Evolutionary conservation across 2,888 invertebrate species (phyloP).

Genomic region (Ormyrus rosae): DNA sequence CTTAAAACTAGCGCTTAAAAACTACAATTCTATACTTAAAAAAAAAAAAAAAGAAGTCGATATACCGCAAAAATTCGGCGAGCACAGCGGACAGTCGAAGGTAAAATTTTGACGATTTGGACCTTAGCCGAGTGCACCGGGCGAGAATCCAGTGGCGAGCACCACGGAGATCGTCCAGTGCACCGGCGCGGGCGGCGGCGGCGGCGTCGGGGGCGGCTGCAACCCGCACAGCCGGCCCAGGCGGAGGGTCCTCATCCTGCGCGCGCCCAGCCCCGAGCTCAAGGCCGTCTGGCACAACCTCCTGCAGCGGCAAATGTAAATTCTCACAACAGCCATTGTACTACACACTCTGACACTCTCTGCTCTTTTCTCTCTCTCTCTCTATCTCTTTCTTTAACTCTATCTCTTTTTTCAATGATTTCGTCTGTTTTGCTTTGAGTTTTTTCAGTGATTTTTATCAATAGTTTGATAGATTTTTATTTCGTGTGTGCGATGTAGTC

Average conservation of each 20-base stretch:
- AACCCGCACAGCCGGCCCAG: constrained; percentile 76
- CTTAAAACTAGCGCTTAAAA: too few species aligned
- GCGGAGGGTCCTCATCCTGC: constrained; percentile 83
- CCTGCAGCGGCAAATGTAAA: constrained; percentile 91
- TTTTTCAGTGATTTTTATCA: too few species aligned
- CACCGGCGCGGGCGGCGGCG: constrained; percentile 40
- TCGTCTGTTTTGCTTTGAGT: too few species aligned
- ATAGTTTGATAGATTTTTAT: too few species aligned
- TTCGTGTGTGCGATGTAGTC: too few species aligned
- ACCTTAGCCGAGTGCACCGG: constrained; percentile 47
- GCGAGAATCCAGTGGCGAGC: constrained; percentile 36
- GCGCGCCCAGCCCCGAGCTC: constrained; percentile 89
- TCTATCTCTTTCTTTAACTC: too few species aligned
- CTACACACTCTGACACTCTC: too few species aligned
- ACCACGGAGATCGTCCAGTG: constrained; percentile 53
- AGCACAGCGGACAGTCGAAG: neutral
- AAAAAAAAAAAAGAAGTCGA: too few species aligned
- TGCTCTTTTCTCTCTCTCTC: too few species aligned
- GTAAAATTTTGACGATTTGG: too few species aligned
- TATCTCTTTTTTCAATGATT: too few species aligned
- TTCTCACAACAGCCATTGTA: constrained; percentile 56
- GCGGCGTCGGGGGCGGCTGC: constrained; percentile 64
- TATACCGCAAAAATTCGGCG: neutral
- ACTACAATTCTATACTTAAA: too few species aligned
- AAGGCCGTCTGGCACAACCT: constrained; percentile 95